Conservation (phyloP, 2,113 vertebrate species). For the Megaceryle torquata region DNA sequence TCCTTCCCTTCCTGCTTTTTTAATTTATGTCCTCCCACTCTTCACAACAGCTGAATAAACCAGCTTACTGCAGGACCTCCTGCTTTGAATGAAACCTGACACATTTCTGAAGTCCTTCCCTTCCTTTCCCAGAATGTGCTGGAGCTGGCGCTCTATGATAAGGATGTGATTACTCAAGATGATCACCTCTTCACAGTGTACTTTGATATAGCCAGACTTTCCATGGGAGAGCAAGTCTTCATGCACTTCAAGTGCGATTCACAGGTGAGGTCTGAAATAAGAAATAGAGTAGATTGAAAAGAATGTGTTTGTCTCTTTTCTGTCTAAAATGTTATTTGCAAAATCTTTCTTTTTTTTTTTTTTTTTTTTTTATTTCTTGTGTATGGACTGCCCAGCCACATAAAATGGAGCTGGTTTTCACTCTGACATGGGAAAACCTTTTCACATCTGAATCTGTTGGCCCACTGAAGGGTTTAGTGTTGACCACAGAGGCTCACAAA, state of each 20-base stretch:
- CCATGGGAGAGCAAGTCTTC: constrained; percentile 50
- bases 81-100: not conserved
- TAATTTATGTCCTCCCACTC: not conserved
- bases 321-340: not conserved
- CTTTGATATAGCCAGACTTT: constrained; percentile 74
- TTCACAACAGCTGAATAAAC: not conserved
- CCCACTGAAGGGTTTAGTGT: not conserved
- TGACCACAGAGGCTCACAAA: not conserved
- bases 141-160: constrained; percentile 74
- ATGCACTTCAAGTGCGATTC: constrained; percentile 47
- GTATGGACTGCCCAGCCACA: not conserved
- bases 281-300: not conserved
- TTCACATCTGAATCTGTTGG: not conserved
- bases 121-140: constrained; percentile 69
- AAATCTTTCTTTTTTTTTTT: not conserved
- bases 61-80: not conserved
- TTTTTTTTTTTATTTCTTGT: not conserved
- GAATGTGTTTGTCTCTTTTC: not conserved
- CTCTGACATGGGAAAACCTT: not conserved
- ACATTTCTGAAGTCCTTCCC: not conserved
- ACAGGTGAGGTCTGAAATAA: constrained; percentile 31
- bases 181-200: constrained; percentile 77
- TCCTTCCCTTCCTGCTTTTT: not conserved
- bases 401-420: not conserved
- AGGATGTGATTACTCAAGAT: constrained; percentile 65